Base-by-base conservation (phyloP, 2,113 vertebrate genomes). In the Spheniscus mendiculus region DNA sequence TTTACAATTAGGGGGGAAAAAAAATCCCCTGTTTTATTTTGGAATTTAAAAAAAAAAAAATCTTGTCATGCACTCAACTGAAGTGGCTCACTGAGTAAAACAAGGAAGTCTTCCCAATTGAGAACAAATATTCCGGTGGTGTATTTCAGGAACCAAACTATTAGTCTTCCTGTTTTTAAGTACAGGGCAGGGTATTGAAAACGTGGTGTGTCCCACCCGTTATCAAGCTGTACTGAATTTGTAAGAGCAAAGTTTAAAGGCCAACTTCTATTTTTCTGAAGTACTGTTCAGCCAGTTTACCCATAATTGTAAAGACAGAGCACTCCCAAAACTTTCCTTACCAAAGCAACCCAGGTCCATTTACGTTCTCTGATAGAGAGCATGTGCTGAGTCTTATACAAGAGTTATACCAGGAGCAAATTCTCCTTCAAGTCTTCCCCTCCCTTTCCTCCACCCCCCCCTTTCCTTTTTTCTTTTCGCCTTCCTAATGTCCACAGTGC, bases 181-280 rank as follows among this genome's bases (percentile, higher is more conserved):
- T 12, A 55, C 38, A 73, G 10, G 19, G 9, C 63, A 77, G 27
- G 12, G 23, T 49, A 53, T 1, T 65, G 16, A 38, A 78, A 69
- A 11, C 1, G 4, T 2, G 5, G 4, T 23, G 15, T 30, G 16
- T 34, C 3, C 12, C 4, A 0, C 29, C 21, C 22, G 8, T 65
- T 40, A 91, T 26, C 21, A 86, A 73, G 27, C 13, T 36, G 10
- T 19, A 44, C 26, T 88, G 27, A 23, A 25, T n/a, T 58, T 17
- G 0, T 13, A n/a, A 18, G 5, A 70, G 30, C 56, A 9, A 66
- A 19, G 5, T 62, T 81, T 74, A 45, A 65, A 76, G 49, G 45
- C 10, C 53, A 78, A 36, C 27, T 44, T 22, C 11, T 52, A 3
- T 38, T 71, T 58, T 58, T n/a, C 27, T 73, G 2, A 62, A 52